Evolutionary conservation across 1,140 invertebrate genomes (phyloP).

Genomic region (Zaprionus nigranus): DNA sequence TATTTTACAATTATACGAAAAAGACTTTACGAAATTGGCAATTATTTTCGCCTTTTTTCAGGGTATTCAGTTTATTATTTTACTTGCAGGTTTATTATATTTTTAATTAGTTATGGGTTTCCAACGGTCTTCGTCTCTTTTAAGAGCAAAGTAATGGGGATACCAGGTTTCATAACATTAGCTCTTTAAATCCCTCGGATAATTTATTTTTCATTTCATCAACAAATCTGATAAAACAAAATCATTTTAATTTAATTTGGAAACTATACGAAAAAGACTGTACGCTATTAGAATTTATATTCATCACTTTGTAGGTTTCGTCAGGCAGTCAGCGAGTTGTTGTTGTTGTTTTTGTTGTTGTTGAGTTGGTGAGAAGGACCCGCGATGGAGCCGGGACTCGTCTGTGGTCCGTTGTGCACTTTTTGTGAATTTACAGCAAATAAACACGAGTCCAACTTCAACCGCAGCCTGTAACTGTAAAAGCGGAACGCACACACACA

Average conservation of each 20-base stretch:
- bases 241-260: neutral
- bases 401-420: neutral
- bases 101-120: too few relatives aligned
- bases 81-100: too few relatives aligned
- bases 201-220: neutral
- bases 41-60: too few relatives aligned
- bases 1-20: too few relatives aligned
- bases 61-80: too few relatives aligned
- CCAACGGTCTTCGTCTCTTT: neutral
- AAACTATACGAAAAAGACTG: neutral
- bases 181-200: neutral
- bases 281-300: neutral
- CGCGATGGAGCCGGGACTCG: neutral
- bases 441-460: neutral
- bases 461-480: constrained; percentile 22
- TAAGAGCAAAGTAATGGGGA: neutral
- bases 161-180: neutral
- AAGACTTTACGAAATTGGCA: too few relatives aligned
- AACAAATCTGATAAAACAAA: neutral
- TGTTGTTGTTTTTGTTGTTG: too few relatives aligned
- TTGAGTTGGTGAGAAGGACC: neutral
- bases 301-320: neutral
- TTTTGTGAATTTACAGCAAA: constrained; percentile 11
- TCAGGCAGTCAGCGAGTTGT: neutral
- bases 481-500: constrained; percentile 9